phyloP scores from a whole-genome alignment of 2,888 invertebrate species.

The Drosophila nigricruria region DNA sequence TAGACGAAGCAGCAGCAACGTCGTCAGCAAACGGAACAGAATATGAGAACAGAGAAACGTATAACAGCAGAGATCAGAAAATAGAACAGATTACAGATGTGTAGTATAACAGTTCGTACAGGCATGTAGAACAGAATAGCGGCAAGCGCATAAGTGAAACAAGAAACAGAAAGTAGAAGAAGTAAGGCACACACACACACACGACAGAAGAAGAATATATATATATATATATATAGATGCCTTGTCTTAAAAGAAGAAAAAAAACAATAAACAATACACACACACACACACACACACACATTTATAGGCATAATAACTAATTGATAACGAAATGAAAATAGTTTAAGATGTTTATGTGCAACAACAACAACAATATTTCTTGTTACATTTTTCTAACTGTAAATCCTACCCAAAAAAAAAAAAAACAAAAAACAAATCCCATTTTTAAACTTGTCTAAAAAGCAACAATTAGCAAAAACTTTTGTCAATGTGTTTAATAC shows the following conservation, averaged over 20 bases:
- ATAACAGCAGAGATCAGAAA: slow-evolving; percentile 25
- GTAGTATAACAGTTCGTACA: slow-evolving; percentile 23
- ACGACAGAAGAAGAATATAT: not conserved
- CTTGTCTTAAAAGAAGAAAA: not conserved
- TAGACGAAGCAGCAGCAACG: slow-evolving; percentile 12
- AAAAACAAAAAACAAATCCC: no score
- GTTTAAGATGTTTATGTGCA: slow-evolving; percentile 42
- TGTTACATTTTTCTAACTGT: slow-evolving; percentile 18
- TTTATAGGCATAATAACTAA: slow-evolving; percentile 5
- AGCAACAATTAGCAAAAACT: not conserved
- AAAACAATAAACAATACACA: not conserved
- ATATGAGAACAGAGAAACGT: slow-evolving; percentile 34
- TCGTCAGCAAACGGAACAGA: slow-evolving; percentile 59
- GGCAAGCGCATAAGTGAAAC: slow-evolving; percentile 54
- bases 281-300: slow-evolving; percentile 8
- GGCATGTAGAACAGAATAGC: slow-evolving; percentile 46
- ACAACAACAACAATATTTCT: slow-evolving; percentile 17
- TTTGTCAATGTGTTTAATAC: not conserved
- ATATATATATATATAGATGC: not conserved
- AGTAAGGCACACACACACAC: slow-evolving; percentile 5
- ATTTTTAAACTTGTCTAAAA: not conserved
- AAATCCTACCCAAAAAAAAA: no score
- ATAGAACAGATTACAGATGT: slow-evolving; percentile 11
- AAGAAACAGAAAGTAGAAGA: slow-evolving; percentile 18
- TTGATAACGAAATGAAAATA: slow-evolving; percentile 18